Percentiles rank a stretch among this genome's conserved stretches.
These are phyloP conservation scores for Corydoras sp. DNA, from an alignment of 2,113 vertebrate genomes.

Conservation along the genomic window DNA sequence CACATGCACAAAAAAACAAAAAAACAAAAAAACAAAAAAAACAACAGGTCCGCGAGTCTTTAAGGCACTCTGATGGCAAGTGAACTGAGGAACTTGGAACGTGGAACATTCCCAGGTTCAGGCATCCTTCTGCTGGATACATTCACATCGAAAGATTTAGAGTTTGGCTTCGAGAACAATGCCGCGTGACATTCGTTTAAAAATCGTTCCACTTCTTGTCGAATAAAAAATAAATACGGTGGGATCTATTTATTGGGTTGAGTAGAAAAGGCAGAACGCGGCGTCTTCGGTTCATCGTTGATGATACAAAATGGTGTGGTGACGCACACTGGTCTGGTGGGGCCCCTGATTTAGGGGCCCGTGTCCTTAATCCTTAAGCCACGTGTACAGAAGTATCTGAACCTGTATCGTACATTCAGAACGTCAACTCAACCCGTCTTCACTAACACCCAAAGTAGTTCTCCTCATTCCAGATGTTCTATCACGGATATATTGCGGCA, in stretches of 20 bases:
- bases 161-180: conserved; percentile 4
- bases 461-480: conserved; percentile 79
- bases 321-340: not conserved
- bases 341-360: not conserved
- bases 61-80: conserved; percentile 27
- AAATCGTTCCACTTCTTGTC: too few relatives aligned
- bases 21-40: not conserved
- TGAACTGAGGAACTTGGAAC: not conserved
- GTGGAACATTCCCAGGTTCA: conserved; percentile 2
- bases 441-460: too few relatives aligned
- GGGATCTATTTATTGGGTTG: not conserved
- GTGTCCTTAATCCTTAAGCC: too few relatives aligned
- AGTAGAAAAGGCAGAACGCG: conserved; percentile 14
- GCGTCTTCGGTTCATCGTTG: conserved; percentile 17
- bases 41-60: not conserved
- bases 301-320: conserved; percentile 19
- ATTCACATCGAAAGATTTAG: not conserved
- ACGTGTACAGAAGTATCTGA: too few relatives aligned
- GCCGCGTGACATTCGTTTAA: too few relatives aligned
- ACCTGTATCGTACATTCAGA: too few relatives aligned
- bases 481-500: conserved; percentile 81
- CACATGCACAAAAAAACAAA: not conserved
- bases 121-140: not conserved
- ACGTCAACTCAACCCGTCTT: too few relatives aligned
- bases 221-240: too few relatives aligned